Evolutionary conservation across 2,797 vertebrate genomes (phyloP), one percentile per base, ranked within the genome.

Genomic region (Fringilla coelebs): DNA sequence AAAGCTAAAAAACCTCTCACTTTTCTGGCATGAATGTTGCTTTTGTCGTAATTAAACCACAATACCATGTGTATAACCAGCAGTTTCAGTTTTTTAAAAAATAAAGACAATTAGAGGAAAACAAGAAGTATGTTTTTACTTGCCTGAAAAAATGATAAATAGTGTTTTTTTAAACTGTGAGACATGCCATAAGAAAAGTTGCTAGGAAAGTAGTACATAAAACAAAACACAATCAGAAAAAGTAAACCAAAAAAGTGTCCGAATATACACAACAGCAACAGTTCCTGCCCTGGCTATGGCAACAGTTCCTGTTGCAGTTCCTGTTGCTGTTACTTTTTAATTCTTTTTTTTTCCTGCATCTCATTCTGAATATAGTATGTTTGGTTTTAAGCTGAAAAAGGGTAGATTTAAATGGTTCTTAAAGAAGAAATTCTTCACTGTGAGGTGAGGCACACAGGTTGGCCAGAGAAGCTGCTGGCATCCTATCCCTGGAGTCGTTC

Each of bases 391-490:
- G 13, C 9, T 63, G 24, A 21, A 63, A 75, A 70, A 13, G 6
- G 7, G 4, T 57, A 49, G 24, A 57, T 70, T 63, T n/a, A 76
- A 49, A 63, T 29, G 29, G 9, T 7, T n/a, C 6, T n/a, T n/a
- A 38, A 70, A 55, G 14, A 63, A 70, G 13, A 41, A 74, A 41
- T 49, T 76, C 13, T 70, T n/a, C 24, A n/a, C 7, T 25, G 2
- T 25, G 28, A 49, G 6, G 24, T 49, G 36, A 68, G 22, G 12
- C 15, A 13, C 16, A 62, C 6, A 24, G 4, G 11, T 25, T 49
- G 9, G 5, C 19, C 20, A 13, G 17, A 68, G 41, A 62, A 75
- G 24, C 1, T 45, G 14, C 12, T 43, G 22, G 38, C 0, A 0
- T 20, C 28, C 24, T 17, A n/a, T 29, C 7, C 34, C 26, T 29